Percentiles rank a stretch among this genome's conserved stretches.
phyloP scores from a whole-genome alignment of 2,113 vertebrate species.

The Hippocampus barbouri region DNA sequence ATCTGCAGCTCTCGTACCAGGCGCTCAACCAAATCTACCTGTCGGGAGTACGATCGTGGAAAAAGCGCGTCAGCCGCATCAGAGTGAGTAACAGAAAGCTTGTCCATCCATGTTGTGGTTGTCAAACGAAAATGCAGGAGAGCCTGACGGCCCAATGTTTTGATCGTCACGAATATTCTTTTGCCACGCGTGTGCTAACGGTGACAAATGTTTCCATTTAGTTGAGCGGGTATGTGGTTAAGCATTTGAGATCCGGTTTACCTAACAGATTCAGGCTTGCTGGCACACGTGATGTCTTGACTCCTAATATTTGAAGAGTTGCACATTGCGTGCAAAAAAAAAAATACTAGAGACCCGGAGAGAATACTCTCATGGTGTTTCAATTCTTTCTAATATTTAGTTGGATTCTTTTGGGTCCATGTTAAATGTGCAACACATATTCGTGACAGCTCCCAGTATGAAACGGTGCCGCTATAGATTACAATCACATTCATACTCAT shows the following conservation, averaged over 20 bases:
- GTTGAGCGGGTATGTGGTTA: not conserved
- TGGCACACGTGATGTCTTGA: not conserved
- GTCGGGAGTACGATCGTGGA: slow-evolving; percentile 83
- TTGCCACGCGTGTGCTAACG: not conserved
- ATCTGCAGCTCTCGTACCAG: slow-evolving; percentile 76
- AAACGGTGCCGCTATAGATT: not conserved
- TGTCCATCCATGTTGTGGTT: too few relatives aligned
- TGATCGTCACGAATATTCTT: not conserved
- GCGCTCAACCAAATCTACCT: slow-evolving; percentile 80
- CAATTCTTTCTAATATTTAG: not conserved
- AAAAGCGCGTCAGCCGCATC: slow-evolving; percentile 77
- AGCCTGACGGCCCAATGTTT: not conserved
- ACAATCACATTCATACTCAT: too few relatives aligned
- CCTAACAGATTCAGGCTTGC: not conserved
- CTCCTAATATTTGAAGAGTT: too few relatives aligned
- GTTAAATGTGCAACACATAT: not conserved
- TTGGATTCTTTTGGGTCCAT: not conserved
- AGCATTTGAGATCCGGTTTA: not conserved
- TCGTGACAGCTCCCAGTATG: not conserved
- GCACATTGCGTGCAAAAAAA: too few relatives aligned
- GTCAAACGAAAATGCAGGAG: not conserved
- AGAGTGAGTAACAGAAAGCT: slow-evolving; percentile 62
- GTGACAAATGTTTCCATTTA: not conserved
- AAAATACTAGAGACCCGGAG: too few relatives aligned
- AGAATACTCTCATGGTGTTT: too few relatives aligned